Evolutionary conservation across 2,888 invertebrate species (phyloP), one percentile per base, ranked within the genome.

Genomic region (Stenchaetothrips biformis): DNA sequence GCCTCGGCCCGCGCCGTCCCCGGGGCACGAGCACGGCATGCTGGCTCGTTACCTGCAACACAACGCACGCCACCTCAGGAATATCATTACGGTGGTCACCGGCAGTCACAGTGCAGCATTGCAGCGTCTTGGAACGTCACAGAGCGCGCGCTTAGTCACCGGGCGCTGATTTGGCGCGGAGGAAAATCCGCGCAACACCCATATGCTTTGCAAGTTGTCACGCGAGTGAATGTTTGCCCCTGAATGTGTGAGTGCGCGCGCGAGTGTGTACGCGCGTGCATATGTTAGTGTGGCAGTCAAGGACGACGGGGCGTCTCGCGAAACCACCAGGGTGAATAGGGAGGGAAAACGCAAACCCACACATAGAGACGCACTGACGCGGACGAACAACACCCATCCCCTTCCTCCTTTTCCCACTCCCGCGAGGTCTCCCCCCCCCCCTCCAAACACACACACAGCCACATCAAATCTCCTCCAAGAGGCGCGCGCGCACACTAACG

Each of bases 1-100:
- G 53, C 53, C 53, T 7, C 53, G 53, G 53, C 13, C 18, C 59
- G 18, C 59, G 13, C 59, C 59, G 59, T 18, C 59, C 59, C 7
- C 62, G 7, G 67, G 37, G 67, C 67, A 74, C 67, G 67, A 74
- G 67, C 67, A 74, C 25, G 67, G 9, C 67, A 74, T 74, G 67
- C 67, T 25, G 25, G 21, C 67, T 18, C 53, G 18, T 53, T 18
- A 18, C 53, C 53, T 53, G 53, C 13, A 18, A 53, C 53, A 53
- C 53, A 18, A 53, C 13, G 18, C 53, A 7, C 13, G 53, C 18
- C 16, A 18, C 18, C 16, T 53, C 6, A 53, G 53, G 4, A 13
- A 1, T 6, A 53, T 37, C 37, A 37, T 37, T 37, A 37, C 37
- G 37, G n/a, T n/a, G n/a, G n/a, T n/a, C n/a, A n/a, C n/a, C 37